Base-by-base conservation (phyloP, 1,140 invertebrate species). In the Drosophila teissieri region DNA sequence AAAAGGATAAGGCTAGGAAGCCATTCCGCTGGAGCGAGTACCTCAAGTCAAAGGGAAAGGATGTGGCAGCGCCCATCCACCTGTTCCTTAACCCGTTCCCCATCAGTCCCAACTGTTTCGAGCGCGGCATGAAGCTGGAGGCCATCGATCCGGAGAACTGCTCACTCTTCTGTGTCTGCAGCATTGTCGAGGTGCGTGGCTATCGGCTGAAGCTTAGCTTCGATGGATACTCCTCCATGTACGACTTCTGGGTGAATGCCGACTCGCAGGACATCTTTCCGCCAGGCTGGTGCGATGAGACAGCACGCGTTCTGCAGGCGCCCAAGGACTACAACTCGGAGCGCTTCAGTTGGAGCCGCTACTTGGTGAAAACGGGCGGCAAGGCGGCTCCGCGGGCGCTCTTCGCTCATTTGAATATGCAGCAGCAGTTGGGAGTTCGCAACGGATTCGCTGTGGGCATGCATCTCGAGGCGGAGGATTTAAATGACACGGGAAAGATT, bases 381-480 rank as follows among this genome's bases (percentile, higher is more conserved):
- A 93, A 95, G 45, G 94, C 97, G 6, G 98, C 97, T 7, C 97
- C 97, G 0, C 95, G 95, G 72, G 93, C 94, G 77, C 93, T 97
- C 31, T 98, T 98, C 92, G 92, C 94, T 1, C 93, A 94, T 69
- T 73, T 94, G 19, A 93, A 91, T 22, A 80, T 80, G 24, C 78
- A 90, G 7, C 48, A 57, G 15, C 61, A 78, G 40, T 17, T 64
- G 6, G 64, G 44, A 1, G 24, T 70, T 14, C 34, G 53, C 6
- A 91, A 91, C 58, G 75, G 70, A 4, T 91, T 90, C 22, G 52
- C 19, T 8, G 93, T 97, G 54, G 97, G 97, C 36, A 97, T 97
- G 97, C 99, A 99, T 93, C 92, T 99, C 24, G 98, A 99, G 93
- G 98, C 98, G 8, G 97, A 98, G 45, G 98, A 99, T 93, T 95